Percentiles rank a stretch among this genome's conserved stretches.
These are phyloP conservation scores for Pterocles orientalis DNA, from an alignment of 2,113 vertebrate species.

Conservation along the genomic window DNA sequence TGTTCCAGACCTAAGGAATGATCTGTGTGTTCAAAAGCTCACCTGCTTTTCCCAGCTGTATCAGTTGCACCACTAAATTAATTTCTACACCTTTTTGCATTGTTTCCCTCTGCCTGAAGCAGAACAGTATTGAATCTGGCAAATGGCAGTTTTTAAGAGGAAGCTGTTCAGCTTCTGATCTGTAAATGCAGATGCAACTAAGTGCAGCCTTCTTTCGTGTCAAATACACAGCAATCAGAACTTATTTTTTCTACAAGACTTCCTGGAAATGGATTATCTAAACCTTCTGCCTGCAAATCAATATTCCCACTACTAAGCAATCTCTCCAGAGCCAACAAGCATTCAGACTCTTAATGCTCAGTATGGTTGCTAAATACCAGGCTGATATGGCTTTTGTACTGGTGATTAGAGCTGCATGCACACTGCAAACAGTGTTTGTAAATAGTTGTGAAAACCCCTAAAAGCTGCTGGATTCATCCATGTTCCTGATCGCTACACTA, in stretches of 20 bases:
- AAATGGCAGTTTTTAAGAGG: not conserved
- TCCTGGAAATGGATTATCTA: not conserved
- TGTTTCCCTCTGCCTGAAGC: not conserved
- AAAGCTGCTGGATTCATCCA: not conserved
- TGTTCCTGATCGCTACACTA: not conserved
- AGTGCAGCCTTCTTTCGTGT: not conserved
- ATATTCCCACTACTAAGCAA: not conserved
- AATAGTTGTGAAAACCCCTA: not conserved
- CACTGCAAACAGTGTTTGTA: not conserved
- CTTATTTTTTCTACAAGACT: not conserved
- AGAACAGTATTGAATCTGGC: not conserved
- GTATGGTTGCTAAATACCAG: not conserved
- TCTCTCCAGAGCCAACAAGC: not conserved
- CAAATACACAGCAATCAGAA: not conserved
- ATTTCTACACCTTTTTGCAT: not conserved
- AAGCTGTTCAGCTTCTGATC: not conserved
- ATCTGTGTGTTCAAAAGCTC: not conserved
- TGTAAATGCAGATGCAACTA: not conserved
- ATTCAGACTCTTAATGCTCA: not conserved
- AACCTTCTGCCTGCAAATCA: slow-evolving; percentile 12
- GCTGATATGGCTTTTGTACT: not conserved
- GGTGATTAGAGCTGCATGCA: not conserved
- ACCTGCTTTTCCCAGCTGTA: not conserved
- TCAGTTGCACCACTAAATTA: not conserved
- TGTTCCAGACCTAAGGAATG: not conserved